These are phyloP conservation scores for Pangasius djambal DNA, from an alignment of 2,797 vertebrate genomes.

Conservation along the genomic window DNA sequence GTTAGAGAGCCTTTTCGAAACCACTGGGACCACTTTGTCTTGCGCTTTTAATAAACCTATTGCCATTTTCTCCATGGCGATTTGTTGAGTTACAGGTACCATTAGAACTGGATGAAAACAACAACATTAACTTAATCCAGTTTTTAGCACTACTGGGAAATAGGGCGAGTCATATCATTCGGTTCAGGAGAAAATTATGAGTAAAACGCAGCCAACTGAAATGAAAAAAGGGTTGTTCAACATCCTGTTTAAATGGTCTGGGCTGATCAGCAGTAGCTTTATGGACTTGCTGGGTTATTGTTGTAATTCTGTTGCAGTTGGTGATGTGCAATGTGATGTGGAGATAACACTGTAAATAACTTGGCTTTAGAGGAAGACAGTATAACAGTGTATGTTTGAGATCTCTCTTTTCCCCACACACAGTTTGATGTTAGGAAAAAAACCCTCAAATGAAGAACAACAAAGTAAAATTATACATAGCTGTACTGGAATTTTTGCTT, in stretches of 20 bases:
- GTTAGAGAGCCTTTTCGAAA: constrained; percentile 45
- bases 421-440: neutral
- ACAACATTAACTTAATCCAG: constrained; percentile 1
- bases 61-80: constrained; percentile 21
- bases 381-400: constrained; percentile 58
- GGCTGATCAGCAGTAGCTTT: constrained; percentile 70
- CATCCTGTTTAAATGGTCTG: constrained; percentile 73
- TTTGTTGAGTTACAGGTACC: neutral
- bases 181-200: constrained; percentile 35
- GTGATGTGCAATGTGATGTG: constrained; percentile 46
- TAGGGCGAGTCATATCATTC: constrained; percentile 12
- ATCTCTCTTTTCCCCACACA: neutral
- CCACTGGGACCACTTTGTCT: constrained; percentile 30
- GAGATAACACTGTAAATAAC: constrained; percentile 65
- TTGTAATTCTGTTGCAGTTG: constrained; percentile 74
- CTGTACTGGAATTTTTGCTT: neutral
- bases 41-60: constrained; percentile 29
- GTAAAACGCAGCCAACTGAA: neutral
- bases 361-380: constrained; percentile 66
- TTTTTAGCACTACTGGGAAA: constrained; percentile 21
- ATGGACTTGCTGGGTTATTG: constrained; percentile 71
- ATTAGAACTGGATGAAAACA: constrained; percentile 4
- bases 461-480: neutral
- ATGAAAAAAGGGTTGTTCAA: constrained; percentile 57
- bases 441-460: neutral